Conservation (phyloP, 2,888 invertebrate genomes). For the Yponomeuta cagnagella region DNA sequence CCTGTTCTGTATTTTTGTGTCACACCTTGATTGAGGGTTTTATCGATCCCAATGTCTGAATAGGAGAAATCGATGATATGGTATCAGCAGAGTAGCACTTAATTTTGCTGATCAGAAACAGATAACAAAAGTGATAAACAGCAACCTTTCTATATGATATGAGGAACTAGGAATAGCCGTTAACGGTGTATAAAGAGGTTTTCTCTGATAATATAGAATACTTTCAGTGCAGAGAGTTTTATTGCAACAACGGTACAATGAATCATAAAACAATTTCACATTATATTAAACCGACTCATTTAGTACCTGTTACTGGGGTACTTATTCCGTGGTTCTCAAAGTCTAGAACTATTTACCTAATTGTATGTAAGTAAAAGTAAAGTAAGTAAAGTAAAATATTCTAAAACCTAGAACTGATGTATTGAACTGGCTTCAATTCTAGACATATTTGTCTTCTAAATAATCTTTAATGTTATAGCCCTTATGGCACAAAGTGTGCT, state of each 20-base stretch:
- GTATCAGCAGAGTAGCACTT: neutral
- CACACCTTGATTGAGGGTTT: too few relatives aligned
- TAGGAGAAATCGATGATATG: neutral
- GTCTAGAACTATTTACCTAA: neutral
- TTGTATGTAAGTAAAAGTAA: too few relatives aligned
- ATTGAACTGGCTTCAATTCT: too few relatives aligned
- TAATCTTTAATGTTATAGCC: too few relatives aligned
- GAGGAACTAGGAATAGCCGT: neutral
- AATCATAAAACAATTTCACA: constrained; percentile 5
- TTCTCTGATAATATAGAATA: neutral
- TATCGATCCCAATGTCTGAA: neutral
- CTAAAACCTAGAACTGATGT: too few relatives aligned
- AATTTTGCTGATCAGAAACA: neutral
- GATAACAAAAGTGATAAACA: neutral
- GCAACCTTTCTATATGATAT: neutral
- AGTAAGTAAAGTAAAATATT: too few relatives aligned
- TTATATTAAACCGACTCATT: constrained; percentile 3
- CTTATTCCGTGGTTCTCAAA: neutral
- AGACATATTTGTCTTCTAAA: too few relatives aligned
- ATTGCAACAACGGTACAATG: constrained; percentile 8
- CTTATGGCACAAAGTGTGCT: too few relatives aligned
- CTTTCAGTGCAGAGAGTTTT: neutral
- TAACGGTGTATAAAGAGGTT: neutral
- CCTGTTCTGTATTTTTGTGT: too few relatives aligned
- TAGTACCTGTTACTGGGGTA: neutral